Conservation (phyloP, 2,113 vertebrate species). For the Xiphias gladius region DNA sequence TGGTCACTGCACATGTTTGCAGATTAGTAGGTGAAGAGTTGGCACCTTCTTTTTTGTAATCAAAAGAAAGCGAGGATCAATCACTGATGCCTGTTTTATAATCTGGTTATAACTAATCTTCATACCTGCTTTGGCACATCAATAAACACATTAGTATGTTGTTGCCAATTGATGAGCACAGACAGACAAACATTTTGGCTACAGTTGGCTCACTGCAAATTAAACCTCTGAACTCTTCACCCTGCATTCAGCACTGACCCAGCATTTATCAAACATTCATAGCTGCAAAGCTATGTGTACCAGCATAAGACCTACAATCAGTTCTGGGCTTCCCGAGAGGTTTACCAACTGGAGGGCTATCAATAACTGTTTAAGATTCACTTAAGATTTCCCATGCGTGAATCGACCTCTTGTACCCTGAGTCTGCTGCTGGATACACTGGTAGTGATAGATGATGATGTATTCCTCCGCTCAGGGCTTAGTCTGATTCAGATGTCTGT, state of each 20-base stretch:
- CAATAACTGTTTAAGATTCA: slow-evolving; percentile 71
- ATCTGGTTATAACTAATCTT: slow-evolving; percentile 48
- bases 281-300: slow-evolving; percentile 65
- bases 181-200: slow-evolving; percentile 53
- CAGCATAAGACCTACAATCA: slow-evolving; percentile 63
- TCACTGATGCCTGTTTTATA: slow-evolving; percentile 46
- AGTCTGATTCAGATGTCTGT: background rate
- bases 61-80: slow-evolving; percentile 1
- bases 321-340: slow-evolving; percentile 48
- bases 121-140: slow-evolving; percentile 42
- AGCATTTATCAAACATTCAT: slow-evolving; percentile 74
- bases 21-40: background rate
- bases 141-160: slow-evolving; percentile 72
- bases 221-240: slow-evolving; percentile 73
- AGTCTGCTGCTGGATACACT: slow-evolving; percentile 24
- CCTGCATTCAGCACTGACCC: slow-evolving; percentile 45
- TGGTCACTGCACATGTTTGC: background rate
- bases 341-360: slow-evolving; percentile 69
- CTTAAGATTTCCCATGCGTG: slow-evolving; percentile 54
- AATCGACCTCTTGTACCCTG: slow-evolving; percentile 31
- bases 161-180: slow-evolving; percentile 53
- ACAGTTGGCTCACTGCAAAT: slow-evolving; percentile 48
- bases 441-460: slow-evolving; percentile 21
- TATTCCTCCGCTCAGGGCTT: background rate
- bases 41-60: background rate